A percentile compares a stretch with the other conserved stretches of the same genome.
Evolutionary conservation across 2,797 vertebrate genomes (phyloP).

Genomic region (Anguilla obscura): DNA sequence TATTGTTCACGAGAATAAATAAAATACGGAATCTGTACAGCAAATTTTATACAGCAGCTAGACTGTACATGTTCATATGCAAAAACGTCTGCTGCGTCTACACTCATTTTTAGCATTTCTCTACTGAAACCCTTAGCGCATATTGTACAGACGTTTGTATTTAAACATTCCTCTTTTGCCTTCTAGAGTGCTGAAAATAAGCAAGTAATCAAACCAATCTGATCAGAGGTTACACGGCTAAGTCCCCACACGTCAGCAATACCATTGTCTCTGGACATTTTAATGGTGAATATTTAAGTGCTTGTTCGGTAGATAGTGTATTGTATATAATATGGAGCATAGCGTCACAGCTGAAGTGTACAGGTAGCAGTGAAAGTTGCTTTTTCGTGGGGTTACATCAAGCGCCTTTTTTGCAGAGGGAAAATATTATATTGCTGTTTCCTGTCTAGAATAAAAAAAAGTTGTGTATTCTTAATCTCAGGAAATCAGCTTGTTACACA

Average conservation of each 20-base stretch:
- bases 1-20: constrained; percentile 78
- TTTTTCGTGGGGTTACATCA: constrained; percentile 61
- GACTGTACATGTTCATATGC: constrained; percentile 98
- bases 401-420: constrained; percentile 67
- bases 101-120: constrained; percentile 83
- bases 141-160: constrained; percentile 81
- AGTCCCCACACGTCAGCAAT: constrained; percentile 82
- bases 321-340: constrained; percentile 82
- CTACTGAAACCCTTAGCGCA: constrained; percentile 83
- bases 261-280: constrained; percentile 85
- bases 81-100: constrained; percentile 86
- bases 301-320: constrained; percentile 76
- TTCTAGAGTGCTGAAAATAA: constrained; percentile 79
- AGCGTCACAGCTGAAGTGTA: constrained; percentile 74
- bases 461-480: constrained; percentile 74
- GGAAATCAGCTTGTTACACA: constrained; percentile 70
- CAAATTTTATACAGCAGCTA: constrained; percentile 84
- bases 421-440: constrained; percentile 72
- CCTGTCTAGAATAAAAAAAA: constrained; percentile 70
- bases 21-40: constrained; percentile 87
- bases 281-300: constrained; percentile 80
- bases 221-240: constrained; percentile 72
- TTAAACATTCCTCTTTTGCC: constrained; percentile 96
- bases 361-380: constrained; percentile 63
- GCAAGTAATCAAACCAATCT: constrained; percentile 67